Conservation (phyloP, 2,113 vertebrate genomes). For the Hippoglossus stenolepis region DNA sequence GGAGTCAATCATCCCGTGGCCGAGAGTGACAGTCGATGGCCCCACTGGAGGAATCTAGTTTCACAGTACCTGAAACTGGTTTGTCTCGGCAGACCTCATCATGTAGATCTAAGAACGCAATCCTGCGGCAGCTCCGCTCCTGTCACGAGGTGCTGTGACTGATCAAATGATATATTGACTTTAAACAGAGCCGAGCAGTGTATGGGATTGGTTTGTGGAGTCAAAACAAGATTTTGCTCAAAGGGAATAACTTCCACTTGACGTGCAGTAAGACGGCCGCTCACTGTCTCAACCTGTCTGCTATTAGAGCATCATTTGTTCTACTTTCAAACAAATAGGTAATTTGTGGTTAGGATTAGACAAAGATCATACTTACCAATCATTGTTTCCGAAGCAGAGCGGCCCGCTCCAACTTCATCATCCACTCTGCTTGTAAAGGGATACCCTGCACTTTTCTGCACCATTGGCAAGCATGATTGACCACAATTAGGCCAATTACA, state of each 20-base stretch:
- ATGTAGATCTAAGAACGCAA: constrained; percentile 33
- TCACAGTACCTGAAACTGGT: constrained; percentile 58
- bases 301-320: constrained; percentile 60
- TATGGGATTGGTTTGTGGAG: constrained; percentile 4
- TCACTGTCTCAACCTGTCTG: constrained; percentile 37
- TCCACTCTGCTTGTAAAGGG: constrained; percentile 62
- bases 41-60: constrained; percentile 52
- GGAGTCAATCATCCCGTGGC: constrained; percentile 61
- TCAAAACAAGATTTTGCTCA: constrained; percentile 41
- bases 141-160: constrained; percentile 27
- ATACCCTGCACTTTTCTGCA: constrained; percentile 76
- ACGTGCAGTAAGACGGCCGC: constrained; percentile 7
- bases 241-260: constrained; percentile 5
- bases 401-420: constrained; percentile 30
- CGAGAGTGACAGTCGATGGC: constrained; percentile 55
- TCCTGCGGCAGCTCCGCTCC: constrained; percentile 40
- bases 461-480: constrained; percentile 72
- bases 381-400: constrained; percentile 42
- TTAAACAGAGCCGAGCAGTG: constrained; percentile 19
- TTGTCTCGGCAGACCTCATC: constrained; percentile 52
- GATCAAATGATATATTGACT: constrained; percentile 47
- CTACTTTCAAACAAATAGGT: constrained; percentile 61
- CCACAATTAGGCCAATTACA: constrained; percentile 76
- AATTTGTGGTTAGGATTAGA: constrained; percentile 59
- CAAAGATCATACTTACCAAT: constrained; percentile 57